A percentile compares a stretch with the other conserved stretches of the same genome.
phyloP scores from a whole-genome alignment of 2,888 invertebrate species.

The Cheilosia vernalis region DNA sequence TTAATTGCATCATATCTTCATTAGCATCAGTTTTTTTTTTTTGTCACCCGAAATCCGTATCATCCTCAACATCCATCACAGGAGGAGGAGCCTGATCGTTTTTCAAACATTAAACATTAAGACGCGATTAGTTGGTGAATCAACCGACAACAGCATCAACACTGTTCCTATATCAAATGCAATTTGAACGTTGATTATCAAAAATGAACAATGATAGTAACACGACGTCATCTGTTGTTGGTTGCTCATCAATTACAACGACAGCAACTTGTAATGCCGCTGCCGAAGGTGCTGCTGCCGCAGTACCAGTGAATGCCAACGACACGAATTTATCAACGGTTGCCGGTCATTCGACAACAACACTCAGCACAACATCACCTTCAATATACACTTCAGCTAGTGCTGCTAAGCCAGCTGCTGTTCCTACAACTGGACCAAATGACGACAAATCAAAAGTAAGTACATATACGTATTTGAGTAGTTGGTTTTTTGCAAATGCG shows the following conservation, averaged over 20 bases:
- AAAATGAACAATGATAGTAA: conserved; percentile 74
- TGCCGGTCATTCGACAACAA: conserved; percentile 54
- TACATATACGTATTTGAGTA: not conserved
- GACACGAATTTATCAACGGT: conserved; percentile 41
- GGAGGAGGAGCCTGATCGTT: conserved; percentile 1
- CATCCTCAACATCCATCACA: conserved; percentile 3
- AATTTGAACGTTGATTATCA: conserved; percentile 54
- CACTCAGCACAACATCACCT: conserved; percentile 57
- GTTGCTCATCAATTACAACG: conserved; percentile 66
- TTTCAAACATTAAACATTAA: not conserved
- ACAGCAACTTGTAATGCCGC: conserved; percentile 48
- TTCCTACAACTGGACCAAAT: conserved; percentile 48
- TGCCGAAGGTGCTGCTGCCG: conserved; percentile 22
- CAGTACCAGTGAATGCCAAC: conserved; percentile 43
- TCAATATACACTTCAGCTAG: conserved; percentile 54
- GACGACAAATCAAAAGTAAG: conserved; percentile 62
- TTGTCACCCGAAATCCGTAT: not conserved
- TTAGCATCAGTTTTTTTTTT: conserved; percentile 3
- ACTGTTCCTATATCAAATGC: conserved; percentile 59
- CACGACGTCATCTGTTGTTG: conserved; percentile 60
- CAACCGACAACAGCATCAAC: conserved; percentile 3
- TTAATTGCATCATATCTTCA: conserved; percentile 65
- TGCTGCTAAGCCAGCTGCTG: conserved; percentile 43
- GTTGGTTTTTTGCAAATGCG: not conserved
- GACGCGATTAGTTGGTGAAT: conserved; percentile 3